phyloP scores from a whole-genome alignment of 1,140 invertebrate species.

The Drosophila athabasca region DNA sequence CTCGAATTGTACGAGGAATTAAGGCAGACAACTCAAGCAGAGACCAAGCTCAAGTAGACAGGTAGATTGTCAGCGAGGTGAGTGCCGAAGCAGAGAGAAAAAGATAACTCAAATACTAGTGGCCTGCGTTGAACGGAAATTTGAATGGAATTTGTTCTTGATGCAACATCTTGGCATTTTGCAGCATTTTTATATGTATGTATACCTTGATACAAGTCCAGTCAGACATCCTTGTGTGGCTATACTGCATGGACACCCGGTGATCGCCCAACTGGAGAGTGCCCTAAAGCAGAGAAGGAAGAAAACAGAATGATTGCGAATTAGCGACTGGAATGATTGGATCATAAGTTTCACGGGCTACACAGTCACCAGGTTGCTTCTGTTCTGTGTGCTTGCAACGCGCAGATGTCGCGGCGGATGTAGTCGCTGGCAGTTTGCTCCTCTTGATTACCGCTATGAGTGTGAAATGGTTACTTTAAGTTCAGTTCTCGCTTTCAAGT shows the following conservation, averaged over 20 bases:
- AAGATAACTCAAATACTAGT: too few species aligned
- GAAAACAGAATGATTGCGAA: conserved; percentile 70
- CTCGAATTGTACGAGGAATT: too few species aligned
- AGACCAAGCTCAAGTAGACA: too few species aligned
- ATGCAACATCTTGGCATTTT: conserved; percentile 24
- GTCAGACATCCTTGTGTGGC: conserved; percentile 87
- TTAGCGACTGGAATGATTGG: conserved; percentile 46
- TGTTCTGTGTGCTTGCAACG: conserved; percentile 72
- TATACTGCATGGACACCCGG: conserved; percentile 89
- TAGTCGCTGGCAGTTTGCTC: conserved; percentile 21
- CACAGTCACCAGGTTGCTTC: conserved; percentile 82
- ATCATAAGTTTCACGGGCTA: conserved; percentile 71
- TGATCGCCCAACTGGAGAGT: conserved; percentile 89
- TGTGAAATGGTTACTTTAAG: conserved; percentile 39
- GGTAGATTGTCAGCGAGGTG: too few species aligned
- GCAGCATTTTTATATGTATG: too few species aligned
- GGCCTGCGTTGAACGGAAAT: neutral
- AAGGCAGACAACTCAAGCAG: too few species aligned
- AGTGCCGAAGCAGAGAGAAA: too few species aligned
- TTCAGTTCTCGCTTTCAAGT: conserved; percentile 27
- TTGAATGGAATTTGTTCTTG: neutral
- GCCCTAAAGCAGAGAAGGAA: conserved; percentile 84
- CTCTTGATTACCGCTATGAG: conserved; percentile 23
- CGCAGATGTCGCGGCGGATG: conserved; percentile 35
- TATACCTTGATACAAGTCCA: conserved; percentile 88